phyloP scores from a whole-genome alignment of 2,888 invertebrate genomes.

The Ernsta delagoae region DNA sequence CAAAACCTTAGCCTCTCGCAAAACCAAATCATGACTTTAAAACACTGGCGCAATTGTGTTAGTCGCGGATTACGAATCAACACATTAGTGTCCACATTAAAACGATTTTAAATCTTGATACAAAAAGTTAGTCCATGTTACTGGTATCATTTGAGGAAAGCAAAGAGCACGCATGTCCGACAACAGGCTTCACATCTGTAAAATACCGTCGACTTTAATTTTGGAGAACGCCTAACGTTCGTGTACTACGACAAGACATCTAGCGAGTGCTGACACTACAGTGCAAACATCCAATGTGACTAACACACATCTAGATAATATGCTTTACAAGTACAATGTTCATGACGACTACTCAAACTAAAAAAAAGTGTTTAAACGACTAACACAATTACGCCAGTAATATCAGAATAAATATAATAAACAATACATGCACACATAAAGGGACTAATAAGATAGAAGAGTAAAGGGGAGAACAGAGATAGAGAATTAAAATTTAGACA shows the following conservation, averaged over 20 bases:
- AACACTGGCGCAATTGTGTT: constrained; percentile 76
- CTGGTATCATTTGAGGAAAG: constrained; percentile 61
- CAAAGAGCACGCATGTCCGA: constrained; percentile 63
- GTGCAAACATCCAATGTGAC: constrained; percentile 57
- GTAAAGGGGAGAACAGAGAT: neutral
- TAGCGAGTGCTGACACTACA: constrained; percentile 49
- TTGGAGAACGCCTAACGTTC: constrained; percentile 40
- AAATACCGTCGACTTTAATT: constrained; percentile 59
- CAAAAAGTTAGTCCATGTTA: constrained; percentile 59
- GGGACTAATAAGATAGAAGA: neutral
- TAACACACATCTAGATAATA: constrained; percentile 45
- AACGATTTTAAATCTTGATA: constrained; percentile 45
- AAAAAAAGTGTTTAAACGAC: constrained; percentile 46
- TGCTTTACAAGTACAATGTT: constrained; percentile 36
- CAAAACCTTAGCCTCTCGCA: constrained; percentile 57
- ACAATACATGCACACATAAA: constrained; percentile 57
- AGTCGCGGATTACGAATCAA: constrained; percentile 50
- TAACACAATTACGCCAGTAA: constrained; percentile 79
- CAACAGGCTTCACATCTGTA: constrained; percentile 70
- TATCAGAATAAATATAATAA: constrained; percentile 50
- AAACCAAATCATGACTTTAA: constrained; percentile 48
- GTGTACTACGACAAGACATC: constrained; percentile 42
- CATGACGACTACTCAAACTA: constrained; percentile 41
- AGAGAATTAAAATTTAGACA: neutral
- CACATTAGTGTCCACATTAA: constrained; percentile 47